Percentiles rank a stretch among this genome's conserved stretches.
These are phyloP conservation scores for Melinaea marsaeus DNA, from an alignment of 2,888 invertebrate genomes.

Conservation along the genomic window DNA sequence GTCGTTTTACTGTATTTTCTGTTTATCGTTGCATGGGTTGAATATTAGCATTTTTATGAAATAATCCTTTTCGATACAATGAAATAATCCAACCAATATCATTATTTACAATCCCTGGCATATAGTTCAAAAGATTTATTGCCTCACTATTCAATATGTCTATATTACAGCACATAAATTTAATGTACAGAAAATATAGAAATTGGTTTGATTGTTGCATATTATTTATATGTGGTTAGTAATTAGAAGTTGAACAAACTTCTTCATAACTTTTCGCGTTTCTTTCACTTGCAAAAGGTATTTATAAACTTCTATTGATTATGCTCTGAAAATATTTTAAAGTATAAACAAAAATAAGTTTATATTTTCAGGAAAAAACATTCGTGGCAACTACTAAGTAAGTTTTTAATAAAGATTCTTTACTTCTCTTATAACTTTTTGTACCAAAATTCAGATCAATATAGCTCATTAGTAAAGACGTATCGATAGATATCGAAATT, in stretches of 20 bases:
- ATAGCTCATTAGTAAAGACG: too few species aligned
- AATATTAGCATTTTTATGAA: conserved; percentile 28
- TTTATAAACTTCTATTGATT: too few species aligned
- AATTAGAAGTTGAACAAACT: too few species aligned
- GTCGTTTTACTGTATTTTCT: conserved; percentile 19
- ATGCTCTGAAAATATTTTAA: too few species aligned
- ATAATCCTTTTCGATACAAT: conserved; percentile 11
- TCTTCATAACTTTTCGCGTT: too few species aligned
- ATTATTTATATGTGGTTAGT: not conserved
- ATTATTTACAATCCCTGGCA: not conserved
- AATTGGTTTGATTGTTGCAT: not conserved
- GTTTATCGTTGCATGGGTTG: conserved; percentile 7
- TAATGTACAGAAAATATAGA: not conserved
- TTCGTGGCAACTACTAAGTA: too few species aligned
- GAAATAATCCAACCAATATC: not conserved
- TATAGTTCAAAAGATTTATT: conserved; percentile 1
- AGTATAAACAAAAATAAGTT: not conserved
- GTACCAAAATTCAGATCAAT: too few species aligned
- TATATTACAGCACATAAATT: not conserved
- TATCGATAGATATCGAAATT: too few species aligned
- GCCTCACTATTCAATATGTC: not conserved
- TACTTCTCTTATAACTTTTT: too few species aligned
- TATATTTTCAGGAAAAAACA: too few species aligned
- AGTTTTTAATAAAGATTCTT: too few species aligned
- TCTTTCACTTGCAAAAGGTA: too few species aligned